Evolutionary conservation across 2,113 vertebrate genomes (phyloP).

Genomic region (Marmota flaviventris): DNA sequence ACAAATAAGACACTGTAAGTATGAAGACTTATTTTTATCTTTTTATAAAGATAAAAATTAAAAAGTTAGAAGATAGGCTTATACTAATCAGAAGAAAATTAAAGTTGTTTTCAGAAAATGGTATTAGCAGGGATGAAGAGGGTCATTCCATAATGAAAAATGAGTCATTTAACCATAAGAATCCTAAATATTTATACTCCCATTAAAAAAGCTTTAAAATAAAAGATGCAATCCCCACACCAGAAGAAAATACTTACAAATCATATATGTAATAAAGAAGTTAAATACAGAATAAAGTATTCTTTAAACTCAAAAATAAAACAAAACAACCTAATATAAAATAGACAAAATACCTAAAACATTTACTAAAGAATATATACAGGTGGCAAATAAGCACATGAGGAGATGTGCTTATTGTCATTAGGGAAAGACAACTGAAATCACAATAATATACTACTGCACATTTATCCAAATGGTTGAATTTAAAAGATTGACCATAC

Average conservation of each 20-base stretch:
- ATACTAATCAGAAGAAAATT: slow-evolving; percentile 13
- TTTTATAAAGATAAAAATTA: too few species aligned
- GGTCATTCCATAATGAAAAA: not conserved
- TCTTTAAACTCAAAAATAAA: slow-evolving; percentile 43
- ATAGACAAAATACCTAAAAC: not conserved
- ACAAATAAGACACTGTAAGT: not conserved
- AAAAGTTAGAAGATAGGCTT: not conserved
- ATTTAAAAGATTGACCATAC: not conserved
- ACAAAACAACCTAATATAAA: slow-evolving; percentile 21
- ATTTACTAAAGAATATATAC: not conserved
- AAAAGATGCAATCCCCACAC: not conserved
- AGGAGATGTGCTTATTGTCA: not conserved
- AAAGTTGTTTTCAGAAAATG: not conserved
- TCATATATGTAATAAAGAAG: not conserved
- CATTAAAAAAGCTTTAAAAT: not conserved
- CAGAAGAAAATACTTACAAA: slow-evolving; percentile 24
- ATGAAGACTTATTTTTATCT: too few species aligned
- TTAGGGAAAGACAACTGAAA: not conserved
- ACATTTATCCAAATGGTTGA: not conserved
- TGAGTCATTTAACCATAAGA: not conserved
- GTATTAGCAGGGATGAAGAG: not conserved
- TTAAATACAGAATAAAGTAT: not conserved
- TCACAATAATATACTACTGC: not conserved
- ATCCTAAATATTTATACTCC: not conserved
- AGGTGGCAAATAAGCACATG: not conserved